Conservation (phyloP, 2,113 vertebrate species). For the Nicator chloris region DNA sequence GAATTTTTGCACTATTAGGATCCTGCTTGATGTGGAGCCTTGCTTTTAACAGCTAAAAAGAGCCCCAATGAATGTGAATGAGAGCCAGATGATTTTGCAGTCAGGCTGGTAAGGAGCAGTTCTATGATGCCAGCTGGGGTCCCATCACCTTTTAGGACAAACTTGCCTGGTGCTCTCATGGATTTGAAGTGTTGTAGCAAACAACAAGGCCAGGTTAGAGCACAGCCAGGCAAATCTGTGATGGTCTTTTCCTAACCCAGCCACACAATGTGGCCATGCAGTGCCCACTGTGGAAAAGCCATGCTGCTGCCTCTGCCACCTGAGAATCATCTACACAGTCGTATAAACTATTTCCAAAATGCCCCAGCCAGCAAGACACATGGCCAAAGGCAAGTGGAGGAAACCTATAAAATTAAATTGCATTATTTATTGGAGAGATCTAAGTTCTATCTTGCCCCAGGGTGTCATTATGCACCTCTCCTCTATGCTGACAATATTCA, state of each 20-base stretch:
- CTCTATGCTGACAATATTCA: not conserved
- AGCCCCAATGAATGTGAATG: not conserved
- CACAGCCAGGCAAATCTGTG: not conserved
- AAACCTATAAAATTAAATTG: conserved; percentile 53
- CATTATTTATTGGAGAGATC: conserved; percentile 50
- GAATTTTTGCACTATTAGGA: not conserved
- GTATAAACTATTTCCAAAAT: not conserved
- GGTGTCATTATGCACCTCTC: conserved; percentile 48
- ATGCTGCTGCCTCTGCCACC: not conserved
- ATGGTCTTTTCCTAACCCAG: not conserved
- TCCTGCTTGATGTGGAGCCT: not conserved
- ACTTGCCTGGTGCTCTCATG: not conserved
- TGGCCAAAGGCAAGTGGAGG: not conserved
- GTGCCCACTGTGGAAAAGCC: not conserved
- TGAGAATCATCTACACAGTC: not conserved
- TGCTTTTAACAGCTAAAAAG: not conserved
- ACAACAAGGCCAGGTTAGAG: not conserved
- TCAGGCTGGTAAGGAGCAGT: not conserved
- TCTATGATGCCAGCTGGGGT: not conserved
- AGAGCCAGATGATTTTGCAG: not conserved
- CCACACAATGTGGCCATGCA: not conserved
- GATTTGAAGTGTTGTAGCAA: not conserved
- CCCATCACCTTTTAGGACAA: not conserved
- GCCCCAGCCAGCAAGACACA: not conserved
- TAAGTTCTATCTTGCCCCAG: conserved; percentile 44